Evolutionary conservation across 2,888 invertebrate genomes (phyloP).

Genomic region (Rhingia campestris): DNA sequence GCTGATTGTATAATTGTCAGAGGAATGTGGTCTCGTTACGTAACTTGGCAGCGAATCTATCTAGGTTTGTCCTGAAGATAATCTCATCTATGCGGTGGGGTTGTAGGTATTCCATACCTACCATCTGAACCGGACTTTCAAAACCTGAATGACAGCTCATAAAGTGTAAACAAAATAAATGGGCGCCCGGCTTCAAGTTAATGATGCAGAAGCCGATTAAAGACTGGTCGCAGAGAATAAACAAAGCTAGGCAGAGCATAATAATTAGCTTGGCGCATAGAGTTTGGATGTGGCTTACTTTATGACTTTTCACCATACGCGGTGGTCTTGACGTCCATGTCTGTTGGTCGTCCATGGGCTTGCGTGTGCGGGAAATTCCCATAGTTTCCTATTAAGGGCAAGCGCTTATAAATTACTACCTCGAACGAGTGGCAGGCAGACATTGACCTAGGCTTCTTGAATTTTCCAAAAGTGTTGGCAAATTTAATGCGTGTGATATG

Average conservation of each 20-base stretch:
- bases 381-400: slow-evolving; percentile 26
- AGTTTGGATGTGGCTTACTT: slow-evolving; percentile 2
- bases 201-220: slow-evolving; percentile 40
- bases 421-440: neutral
- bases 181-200: slow-evolving; percentile 4
- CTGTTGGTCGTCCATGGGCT: neutral
- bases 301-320: slow-evolving; percentile 3
- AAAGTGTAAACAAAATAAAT: slow-evolving; percentile 14
- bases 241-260: slow-evolving; percentile 26
- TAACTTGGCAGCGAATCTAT: neutral
- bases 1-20: neutral
- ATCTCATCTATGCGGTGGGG: neutral
- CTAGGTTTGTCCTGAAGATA: neutral
- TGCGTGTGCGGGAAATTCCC: slow-evolving; percentile 38
- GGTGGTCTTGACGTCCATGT: slow-evolving; percentile 14
- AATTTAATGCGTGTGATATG: no score
- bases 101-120: neutral
- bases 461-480: neutral
- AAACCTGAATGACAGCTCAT: slow-evolving; percentile 3
- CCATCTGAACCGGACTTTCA: slow-evolving; percentile 36
- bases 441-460: neutral
- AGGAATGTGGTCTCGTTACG: neutral
- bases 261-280: slow-evolving; percentile 2
- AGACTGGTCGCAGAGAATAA: slow-evolving; percentile 21
- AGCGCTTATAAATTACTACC: neutral